Evolutionary conservation across 2,113 vertebrate species (phyloP).

Genomic region (Oreotrochilus melanogaster): DNA sequence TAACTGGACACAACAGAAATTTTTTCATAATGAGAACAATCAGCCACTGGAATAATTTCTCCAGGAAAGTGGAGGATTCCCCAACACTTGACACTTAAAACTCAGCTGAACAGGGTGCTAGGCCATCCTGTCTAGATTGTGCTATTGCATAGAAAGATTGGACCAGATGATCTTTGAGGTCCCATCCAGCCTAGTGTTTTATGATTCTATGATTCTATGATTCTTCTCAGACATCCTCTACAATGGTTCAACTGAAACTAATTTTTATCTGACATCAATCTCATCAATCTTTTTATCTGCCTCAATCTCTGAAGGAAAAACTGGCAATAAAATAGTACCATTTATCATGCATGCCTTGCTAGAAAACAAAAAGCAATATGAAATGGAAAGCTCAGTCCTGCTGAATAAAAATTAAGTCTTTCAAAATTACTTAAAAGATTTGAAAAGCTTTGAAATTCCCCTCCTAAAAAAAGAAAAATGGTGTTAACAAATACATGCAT

Average conservation of each 20-base stretch:
- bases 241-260: background rate
- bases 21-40: background rate
- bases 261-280: background rate
- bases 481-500: background rate
- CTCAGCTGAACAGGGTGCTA: background rate
- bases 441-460: background rate
- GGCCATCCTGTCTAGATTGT: background rate
- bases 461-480: background rate
- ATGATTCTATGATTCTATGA: background rate
- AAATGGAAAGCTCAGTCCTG: background rate
- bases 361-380: background rate
- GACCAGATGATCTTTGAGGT: background rate
- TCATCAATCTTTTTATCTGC: no score
- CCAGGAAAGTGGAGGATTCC: background rate
- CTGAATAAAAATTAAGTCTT: background rate
- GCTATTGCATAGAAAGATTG: background rate
- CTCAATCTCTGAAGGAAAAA: background rate
- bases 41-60: background rate
- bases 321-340: background rate
- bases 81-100: background rate
- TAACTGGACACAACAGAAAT: background rate
- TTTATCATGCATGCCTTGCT: background rate
- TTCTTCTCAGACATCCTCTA: background rate
- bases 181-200: background rate
- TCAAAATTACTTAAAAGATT: background rate